A percentile compares a stretch with the other conserved stretches of the same genome.
These are phyloP conservation scores for Lithophane semibrunnea DNA, from an alignment of 2,888 invertebrate genomes.

Conservation along the genomic window DNA sequence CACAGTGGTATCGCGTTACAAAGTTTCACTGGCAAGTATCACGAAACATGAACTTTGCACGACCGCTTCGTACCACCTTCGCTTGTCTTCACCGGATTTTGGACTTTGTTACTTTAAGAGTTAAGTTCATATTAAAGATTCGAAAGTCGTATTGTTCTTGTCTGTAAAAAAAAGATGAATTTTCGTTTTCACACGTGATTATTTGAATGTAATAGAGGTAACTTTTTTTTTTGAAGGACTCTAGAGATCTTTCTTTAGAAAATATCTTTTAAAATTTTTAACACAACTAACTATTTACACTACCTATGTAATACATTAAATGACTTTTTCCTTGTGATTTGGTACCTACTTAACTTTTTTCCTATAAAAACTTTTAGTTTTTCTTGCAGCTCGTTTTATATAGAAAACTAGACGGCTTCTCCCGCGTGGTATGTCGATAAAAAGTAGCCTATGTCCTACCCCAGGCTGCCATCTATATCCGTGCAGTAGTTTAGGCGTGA, in stretches of 20 bases:
- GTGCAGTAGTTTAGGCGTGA: no score
- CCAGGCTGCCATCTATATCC: no score
- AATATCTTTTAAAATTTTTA: no score
- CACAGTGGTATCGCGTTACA: conserved; percentile 42
- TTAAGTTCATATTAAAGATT: neutral
- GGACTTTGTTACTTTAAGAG: fast-evolving
- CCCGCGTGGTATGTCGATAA: no score
- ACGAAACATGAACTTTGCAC: conserved; percentile 36
- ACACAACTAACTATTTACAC: no score
- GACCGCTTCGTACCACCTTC: neutral
- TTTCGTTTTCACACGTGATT: conserved; percentile 15
- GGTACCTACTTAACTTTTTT: neutral
- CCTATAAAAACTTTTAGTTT: neutral
- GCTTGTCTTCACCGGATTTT: conserved; percentile 9
- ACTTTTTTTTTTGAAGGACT: no score
- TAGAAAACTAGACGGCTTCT: no score
- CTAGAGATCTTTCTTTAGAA: no score
- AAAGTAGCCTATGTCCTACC: no score
- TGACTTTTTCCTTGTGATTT: neutral
- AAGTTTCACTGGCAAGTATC: conserved; percentile 26
- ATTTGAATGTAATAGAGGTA: neutral
- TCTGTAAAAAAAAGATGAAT: neutral
- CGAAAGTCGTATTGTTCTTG: neutral
- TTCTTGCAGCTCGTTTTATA: neutral
- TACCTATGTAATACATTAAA: no score